A percentile compares a stretch with the other conserved stretches of the same genome.
Evolutionary conservation across 2,797 vertebrate species (phyloP).

Genomic region (Cyprinodon diabolis): DNA sequence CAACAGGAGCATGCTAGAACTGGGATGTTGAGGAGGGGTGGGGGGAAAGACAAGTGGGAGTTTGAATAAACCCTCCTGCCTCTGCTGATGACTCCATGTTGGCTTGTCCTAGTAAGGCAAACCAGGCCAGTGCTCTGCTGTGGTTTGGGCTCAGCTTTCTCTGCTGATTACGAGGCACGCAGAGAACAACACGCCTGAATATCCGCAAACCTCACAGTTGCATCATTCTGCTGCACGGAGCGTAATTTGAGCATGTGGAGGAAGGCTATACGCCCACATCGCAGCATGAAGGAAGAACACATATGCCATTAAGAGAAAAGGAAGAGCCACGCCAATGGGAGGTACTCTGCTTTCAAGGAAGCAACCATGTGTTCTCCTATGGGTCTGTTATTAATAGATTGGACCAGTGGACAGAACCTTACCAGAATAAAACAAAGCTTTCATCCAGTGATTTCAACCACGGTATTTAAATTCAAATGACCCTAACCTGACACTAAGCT

Average conservation of each 20-base stretch:
- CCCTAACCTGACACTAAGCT: slow-evolving; percentile 8
- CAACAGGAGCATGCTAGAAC: slow-evolving; percentile 76
- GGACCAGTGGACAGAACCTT: slow-evolving; percentile 3
- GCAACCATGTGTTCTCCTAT: slow-evolving; percentile 9
- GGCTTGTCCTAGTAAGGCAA: slow-evolving; percentile 74
- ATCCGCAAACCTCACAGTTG: slow-evolving; percentile 32
- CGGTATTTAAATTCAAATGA: slow-evolving; percentile 26
- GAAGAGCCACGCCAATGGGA: neutral
- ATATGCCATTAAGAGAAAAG: neutral
- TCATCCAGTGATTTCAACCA: slow-evolving; percentile 17
- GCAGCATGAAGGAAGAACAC: slow-evolving; percentile 20
- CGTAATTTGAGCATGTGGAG: slow-evolving; percentile 58
- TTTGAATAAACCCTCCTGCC: slow-evolving; percentile 74
- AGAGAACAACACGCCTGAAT: slow-evolving; percentile 15
- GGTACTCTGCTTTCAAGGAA: slow-evolving; percentile 8
- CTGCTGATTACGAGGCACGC: neutral
- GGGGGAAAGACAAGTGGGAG: slow-evolving; percentile 72
- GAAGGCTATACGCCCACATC: slow-evolving; percentile 36
- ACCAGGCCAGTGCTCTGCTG: slow-evolving; percentile 47
- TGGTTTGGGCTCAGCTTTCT: slow-evolving; percentile 8
- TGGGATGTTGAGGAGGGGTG: slow-evolving; percentile 54
- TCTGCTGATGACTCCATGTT: slow-evolving; percentile 60
- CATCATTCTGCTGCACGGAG: slow-evolving; percentile 58
- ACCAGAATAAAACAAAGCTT: slow-evolving; percentile 18
- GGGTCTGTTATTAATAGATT: slow-evolving; percentile 18